These are phyloP conservation scores for Andrena trimmerana DNA, from an alignment of 2,888 invertebrate species.

Conservation along the genomic window DNA sequence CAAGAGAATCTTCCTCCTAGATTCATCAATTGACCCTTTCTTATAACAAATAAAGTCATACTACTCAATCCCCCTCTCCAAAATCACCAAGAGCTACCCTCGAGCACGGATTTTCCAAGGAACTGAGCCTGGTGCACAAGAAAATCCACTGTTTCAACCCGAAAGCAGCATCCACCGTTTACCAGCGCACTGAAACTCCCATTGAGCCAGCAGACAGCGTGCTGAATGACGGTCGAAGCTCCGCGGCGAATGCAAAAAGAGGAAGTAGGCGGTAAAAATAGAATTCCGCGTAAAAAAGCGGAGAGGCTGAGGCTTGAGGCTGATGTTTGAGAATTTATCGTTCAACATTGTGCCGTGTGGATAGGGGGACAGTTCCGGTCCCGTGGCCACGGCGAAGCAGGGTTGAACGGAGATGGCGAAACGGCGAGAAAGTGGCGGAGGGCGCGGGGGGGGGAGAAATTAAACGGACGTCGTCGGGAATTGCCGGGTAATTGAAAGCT, in stretches of 20 bases:
- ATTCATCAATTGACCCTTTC: no score
- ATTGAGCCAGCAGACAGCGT: not conserved
- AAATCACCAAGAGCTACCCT: no score
- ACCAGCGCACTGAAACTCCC: not conserved
- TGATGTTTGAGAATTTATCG: conserved; percentile 65
- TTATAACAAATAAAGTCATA: no score
- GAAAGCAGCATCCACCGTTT: no score
- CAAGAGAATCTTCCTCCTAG: no score
- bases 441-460: conserved; percentile 71
- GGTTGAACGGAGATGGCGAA: conserved; percentile 1
- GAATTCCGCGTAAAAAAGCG: conserved; percentile 25
- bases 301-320: conserved; percentile 24
- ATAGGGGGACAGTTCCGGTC: conserved; percentile 6
- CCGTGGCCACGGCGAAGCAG: conserved; percentile 1
- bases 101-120: no score
- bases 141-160: no score
- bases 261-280: conserved; percentile 9
- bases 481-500: conserved; percentile 81
- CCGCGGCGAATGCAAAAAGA: no score
- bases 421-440: not conserved
- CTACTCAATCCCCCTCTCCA: no score
- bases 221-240: not conserved
- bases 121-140: no score
- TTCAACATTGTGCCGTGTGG: conserved; percentile 44
- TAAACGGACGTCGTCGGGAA: conserved; percentile 78